Base-by-base conservation (phyloP, 2,113 vertebrate genomes). In the Vicugna pacos region DNA sequence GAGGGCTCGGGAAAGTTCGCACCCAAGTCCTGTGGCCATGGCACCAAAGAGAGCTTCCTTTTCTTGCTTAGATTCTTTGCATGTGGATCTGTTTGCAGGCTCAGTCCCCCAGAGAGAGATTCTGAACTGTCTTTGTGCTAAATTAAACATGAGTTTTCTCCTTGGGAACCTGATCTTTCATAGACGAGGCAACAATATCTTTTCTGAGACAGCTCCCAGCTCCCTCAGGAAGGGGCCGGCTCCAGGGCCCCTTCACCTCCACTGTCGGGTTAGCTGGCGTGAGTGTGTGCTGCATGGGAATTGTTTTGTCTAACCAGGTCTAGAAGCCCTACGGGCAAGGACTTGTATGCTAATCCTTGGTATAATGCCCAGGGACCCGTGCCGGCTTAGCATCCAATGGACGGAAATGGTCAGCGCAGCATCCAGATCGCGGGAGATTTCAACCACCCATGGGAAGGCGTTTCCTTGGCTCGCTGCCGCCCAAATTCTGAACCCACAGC, bases 81-180 rank as follows among this genome's bases (percentile, higher is more conserved):
- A 30, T 93, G 85, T 83, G 87, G 86, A 81, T 93, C 91, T 96
- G 69, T 97, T 95, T 95, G 82, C 93, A 96, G 85, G 73, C 89
- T 94, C 86, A n/a, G 79, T 89, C 95, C 93, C 91, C 89, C n/a
- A 46, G 97, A 97, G 93, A 94, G 79, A 92, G 86, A 79, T 76
- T 95, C 90, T 97, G 96, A 96, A 94, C 93, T 93, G 92, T 97
- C 96, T 97, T 95, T 97, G 96, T 97, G 95, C 96, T 98, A 96
- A 97, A 97, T 97, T 97, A 97, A 97, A 97, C 97, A 95, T 96
- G 89, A 73, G 96, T 96, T 96, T 95, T 96, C 97, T 98, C 96
- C 96, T 97, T 95, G 96, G 97, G 95, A 97, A 97, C 95, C 80
- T 95, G 96, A 96, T 96, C 97, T 95, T 93, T 79, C 93, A 86